Evolutionary conservation across 1,140 invertebrate genomes (phyloP), one percentile per base, ranked within the genome.

Genomic region (Drosophila chauvacae): DNA sequence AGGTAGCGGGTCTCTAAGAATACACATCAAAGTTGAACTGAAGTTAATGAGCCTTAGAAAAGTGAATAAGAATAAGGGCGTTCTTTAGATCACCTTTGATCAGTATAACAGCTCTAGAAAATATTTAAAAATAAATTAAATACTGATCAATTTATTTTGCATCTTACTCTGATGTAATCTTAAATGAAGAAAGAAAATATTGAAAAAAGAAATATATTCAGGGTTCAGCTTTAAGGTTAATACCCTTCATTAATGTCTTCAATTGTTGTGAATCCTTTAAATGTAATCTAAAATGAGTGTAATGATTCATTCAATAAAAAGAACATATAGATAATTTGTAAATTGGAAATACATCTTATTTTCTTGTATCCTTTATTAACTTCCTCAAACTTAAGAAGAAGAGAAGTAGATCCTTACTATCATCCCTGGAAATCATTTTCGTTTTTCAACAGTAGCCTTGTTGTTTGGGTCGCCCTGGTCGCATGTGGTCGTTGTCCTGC

Each of bases 401-500:
- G 4, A 53, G 50, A 14, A 35, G 0, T 13, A 7, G 0, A 45
- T 7, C 7, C 16, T 20, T 9, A 7, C 13, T 16, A n/a, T 5
- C 3, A 7, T 16, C 1, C 33, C 18, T 4, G 4, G 20, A 47
- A 66, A 45, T 56, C 16, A 45, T 63, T 59, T 53, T 59, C 42
- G 37, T 61, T 61, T 55, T 60, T 30, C 28, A 55, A 39, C 23
- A 35, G 61, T 30, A 30, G 35, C 50, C 59, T 55, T 60, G 75
- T 65, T 55, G 71, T 80, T 83, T 63, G 64, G 72, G 57, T 60
- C 47, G 61, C 73, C 51, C 37, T 44, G 18, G 28, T 28, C 28
- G 28, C 28, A 30, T 39, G 44, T 48, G 74, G 82, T 62, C 68
- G 51, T 53, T 69, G 85, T 87, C 85, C 84, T 87, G 77, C 63